Conservation (phyloP, 2,888 invertebrate genomes). For the Tiliacea citrago region DNA sequence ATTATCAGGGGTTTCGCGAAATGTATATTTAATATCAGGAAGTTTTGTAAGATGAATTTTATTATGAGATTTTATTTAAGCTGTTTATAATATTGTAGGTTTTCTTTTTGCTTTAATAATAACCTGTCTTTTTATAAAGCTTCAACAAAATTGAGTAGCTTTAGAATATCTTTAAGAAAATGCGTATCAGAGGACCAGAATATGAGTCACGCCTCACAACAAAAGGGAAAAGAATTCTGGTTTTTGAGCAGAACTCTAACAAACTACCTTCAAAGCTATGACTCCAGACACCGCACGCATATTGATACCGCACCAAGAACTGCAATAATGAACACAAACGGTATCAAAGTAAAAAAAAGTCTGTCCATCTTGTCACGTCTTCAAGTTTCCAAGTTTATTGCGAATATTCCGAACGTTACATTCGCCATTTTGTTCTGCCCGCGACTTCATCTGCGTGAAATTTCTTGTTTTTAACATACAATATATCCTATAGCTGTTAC, state of each 20-base stretch:
- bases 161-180: background rate
- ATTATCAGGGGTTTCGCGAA: slow-evolving; percentile 23
- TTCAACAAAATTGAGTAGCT: background rate
- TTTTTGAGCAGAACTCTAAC: background rate
- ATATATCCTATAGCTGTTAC: background rate
- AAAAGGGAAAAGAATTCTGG: background rate
- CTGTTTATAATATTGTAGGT: slow-evolving; percentile 30
- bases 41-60: slow-evolving; percentile 40
- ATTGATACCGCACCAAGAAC: slow-evolving; percentile 35
- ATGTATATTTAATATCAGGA: slow-evolving; percentile 39
- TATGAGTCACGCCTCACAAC: background rate
- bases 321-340: slow-evolving; percentile 34
- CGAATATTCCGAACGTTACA: slow-evolving; percentile 29
- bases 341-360: slow-evolving; percentile 54
- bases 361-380: no score
- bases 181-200: background rate
- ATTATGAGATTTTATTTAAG: slow-evolving; percentile 32
- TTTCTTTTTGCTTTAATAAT: background rate
- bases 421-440: background rate
- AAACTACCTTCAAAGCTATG: background rate
- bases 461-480: no score
- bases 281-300: slow-evolving; percentile 10
- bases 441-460: no score
- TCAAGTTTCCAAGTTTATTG: slow-evolving; percentile 51
- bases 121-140: background rate